These are phyloP conservation scores for Cephus spinipes DNA, from an alignment of 2,888 invertebrate species.

Conservation along the genomic window DNA sequence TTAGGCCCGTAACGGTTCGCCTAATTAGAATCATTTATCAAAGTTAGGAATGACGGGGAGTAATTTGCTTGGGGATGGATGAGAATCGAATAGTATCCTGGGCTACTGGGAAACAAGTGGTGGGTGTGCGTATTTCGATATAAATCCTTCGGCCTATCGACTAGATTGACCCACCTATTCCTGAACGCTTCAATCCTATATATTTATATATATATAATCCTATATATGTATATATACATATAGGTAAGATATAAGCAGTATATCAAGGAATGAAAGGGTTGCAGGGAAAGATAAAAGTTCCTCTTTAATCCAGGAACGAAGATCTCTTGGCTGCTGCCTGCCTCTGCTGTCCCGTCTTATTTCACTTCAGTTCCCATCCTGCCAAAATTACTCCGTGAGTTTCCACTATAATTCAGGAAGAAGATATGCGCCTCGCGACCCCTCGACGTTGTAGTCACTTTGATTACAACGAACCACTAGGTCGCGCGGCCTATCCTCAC, in stretches of 20 bases:
- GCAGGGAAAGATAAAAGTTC: neutral
- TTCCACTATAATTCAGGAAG: constrained; percentile 30
- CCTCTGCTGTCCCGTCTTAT: neutral
- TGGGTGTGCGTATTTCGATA: neutral
- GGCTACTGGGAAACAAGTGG: neutral
- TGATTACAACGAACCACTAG: constrained; percentile 5
- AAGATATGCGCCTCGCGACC: constrained; percentile 15
- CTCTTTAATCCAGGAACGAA: constrained; percentile 1
- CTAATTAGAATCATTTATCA: neutral
- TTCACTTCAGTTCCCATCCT: constrained; percentile 17
- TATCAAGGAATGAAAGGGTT: neutral
- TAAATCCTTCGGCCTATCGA: neutral
- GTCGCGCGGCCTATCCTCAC: neutral
- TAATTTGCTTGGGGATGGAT: neutral
- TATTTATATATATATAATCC: no score
- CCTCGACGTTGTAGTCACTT: constrained; percentile 4
- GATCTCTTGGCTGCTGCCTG: neutral
- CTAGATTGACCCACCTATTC: neutral
- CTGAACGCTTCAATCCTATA: neutral
- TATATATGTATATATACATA: no score
- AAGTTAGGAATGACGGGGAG: neutral
- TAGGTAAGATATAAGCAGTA: neutral
- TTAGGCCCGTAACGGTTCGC: neutral
- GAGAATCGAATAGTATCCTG: neutral
- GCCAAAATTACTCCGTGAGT: constrained; percentile 31